These are phyloP conservation scores for Mormyrops attenuatus DNA, from an alignment of 2,797 vertebrate species.

Conservation along the genomic window DNA sequence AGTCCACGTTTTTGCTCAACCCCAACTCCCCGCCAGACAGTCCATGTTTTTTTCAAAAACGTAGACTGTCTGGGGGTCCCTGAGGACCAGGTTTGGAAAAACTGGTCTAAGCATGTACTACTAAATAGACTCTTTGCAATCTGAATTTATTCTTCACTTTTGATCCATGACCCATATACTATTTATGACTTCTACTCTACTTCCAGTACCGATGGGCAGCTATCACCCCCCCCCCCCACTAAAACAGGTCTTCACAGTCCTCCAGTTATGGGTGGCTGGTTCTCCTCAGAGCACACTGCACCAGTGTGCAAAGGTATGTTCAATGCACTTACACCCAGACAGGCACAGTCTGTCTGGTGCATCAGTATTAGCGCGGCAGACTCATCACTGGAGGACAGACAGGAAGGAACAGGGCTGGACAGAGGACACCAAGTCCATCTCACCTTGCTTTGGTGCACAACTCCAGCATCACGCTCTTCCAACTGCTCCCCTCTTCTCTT, in stretches of 20 bases:
- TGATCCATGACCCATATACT: background rate
- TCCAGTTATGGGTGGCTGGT: background rate
- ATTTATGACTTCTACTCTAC: background rate
- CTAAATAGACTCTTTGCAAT: background rate
- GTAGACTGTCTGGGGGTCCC: background rate
- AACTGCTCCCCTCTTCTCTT: conserved; percentile 14
- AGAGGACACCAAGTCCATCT: background rate
- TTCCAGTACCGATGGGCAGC: background rate
- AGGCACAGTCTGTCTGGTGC: conserved; percentile 31
- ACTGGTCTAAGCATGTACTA: background rate
- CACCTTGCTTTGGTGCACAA: conserved; percentile 6
- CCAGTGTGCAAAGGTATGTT: conserved; percentile 36
- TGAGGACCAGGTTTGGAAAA: background rate
- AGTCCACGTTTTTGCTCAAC: no score
- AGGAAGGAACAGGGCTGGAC: background rate
- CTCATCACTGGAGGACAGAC: conserved; percentile 39
- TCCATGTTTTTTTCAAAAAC: background rate
- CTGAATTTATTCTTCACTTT: background rate
- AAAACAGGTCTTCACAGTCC: background rate
- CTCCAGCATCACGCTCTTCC: conserved; percentile 3
- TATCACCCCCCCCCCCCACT: background rate
- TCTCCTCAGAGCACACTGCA: conserved; percentile 40
- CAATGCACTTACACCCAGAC: conserved; percentile 37
- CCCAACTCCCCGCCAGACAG: background rate
- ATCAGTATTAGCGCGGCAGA: conserved; percentile 47